Percentiles rank a stretch among this genome's conserved stretches.
These are phyloP conservation scores for Brachyhypopomus gauderio DNA, from an alignment of 2,113 vertebrate species.

Conservation along the genomic window DNA sequence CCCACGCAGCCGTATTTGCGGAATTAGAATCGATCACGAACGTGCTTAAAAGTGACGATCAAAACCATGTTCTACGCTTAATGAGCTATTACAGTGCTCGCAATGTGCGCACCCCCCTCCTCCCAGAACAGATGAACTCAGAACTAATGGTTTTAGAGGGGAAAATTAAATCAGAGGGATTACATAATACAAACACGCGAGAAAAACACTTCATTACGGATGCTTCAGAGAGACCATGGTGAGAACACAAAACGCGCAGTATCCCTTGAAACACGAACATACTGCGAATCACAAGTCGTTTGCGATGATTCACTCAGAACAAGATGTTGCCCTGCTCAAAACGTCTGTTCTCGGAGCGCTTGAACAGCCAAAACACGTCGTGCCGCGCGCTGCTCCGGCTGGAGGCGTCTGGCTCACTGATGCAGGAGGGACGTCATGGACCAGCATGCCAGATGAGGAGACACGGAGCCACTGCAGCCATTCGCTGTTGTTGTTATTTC, in stretches of 20 bases:
- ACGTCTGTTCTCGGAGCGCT: not conserved
- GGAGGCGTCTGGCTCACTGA: not conserved
- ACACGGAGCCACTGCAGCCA: too few species aligned
- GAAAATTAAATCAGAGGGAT: conserved; percentile 46
- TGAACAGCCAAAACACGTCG: not conserved
- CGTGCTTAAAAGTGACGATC: conserved; percentile 7
- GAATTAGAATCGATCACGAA: conserved; percentile 25
- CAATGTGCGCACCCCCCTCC: not conserved
- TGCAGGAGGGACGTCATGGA: not conserved
- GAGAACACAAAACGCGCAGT: not conserved
- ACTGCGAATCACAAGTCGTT: not conserved
- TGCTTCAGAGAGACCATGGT: conserved; percentile 8
- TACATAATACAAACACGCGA: conserved; percentile 27
- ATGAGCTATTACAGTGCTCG: conserved; percentile 42
- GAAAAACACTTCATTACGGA: conserved; percentile 26
- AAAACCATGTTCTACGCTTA: conserved; percentile 33
- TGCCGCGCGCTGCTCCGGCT: not conserved
- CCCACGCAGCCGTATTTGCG: conserved; percentile 25
- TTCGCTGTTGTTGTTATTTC: too few species aligned
- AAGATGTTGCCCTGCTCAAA: conserved; percentile 5
- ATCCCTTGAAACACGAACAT: not conserved
- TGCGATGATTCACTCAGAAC: not conserved
- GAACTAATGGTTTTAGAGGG: conserved; percentile 34
- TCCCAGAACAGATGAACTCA: conserved; percentile 13
- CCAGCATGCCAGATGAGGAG: not conserved